Conservation (phyloP, 1,140 invertebrate genomes). For the Drosophila nannoptera region DNA sequence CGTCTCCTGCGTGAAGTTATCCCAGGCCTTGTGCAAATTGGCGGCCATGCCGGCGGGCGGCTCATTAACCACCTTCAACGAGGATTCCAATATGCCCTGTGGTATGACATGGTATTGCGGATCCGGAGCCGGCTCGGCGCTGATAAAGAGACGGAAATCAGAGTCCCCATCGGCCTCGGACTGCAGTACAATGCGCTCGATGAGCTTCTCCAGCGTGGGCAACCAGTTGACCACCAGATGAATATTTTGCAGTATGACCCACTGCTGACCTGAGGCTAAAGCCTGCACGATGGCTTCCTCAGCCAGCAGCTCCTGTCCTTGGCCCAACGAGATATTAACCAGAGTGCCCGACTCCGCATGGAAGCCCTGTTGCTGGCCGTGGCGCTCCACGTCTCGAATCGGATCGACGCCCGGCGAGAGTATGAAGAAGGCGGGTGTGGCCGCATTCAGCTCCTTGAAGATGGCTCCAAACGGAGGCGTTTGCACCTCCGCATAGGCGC, state of each 20-base stretch:
- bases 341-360: constrained; percentile 90
- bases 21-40: constrained; percentile 95
- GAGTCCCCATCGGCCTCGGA: constrained; percentile 78
- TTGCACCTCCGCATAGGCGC: constrained; percentile 88
- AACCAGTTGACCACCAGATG: constrained; percentile 96
- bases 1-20: constrained; percentile 96
- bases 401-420: constrained; percentile 97
- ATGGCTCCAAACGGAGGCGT: constrained; percentile 90
- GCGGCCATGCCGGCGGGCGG: constrained; percentile 96
- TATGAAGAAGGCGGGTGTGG: constrained; percentile 96
- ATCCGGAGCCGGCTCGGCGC: constrained; percentile 83
- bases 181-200: constrained; percentile 82
- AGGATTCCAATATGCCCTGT: constrained; percentile 93
- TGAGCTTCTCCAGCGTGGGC: constrained; percentile 92
- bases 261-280: constrained; percentile 90
- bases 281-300: constrained; percentile 90
- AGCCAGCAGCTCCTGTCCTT: constrained; percentile 95
- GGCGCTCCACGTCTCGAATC: constrained; percentile 90
- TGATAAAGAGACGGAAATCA: constrained; percentile 84
- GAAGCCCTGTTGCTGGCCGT: constrained; percentile 89
- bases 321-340: constrained; percentile 95
- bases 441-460: constrained; percentile 90
- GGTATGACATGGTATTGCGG: constrained; percentile 83
- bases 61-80: constrained; percentile 98
- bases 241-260: constrained; percentile 96